Conservation (phyloP, 2,797 vertebrate species). For the Muraenolepis orangiensis region DNA sequence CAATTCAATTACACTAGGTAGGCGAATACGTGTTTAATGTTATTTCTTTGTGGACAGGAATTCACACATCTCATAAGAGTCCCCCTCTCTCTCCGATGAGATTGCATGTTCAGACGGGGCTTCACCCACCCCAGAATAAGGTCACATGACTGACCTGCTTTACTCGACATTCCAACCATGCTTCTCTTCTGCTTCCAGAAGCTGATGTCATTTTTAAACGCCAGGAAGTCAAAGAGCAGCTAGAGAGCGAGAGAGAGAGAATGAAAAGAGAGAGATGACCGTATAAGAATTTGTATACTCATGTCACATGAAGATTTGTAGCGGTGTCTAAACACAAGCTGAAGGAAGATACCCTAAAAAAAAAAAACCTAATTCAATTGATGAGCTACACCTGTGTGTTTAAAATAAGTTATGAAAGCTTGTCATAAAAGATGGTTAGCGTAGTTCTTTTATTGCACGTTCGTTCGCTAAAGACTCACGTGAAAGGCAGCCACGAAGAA, state of each 20-base stretch:
- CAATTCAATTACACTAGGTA: no score
- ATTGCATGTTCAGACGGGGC: background rate
- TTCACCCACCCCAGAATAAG: background rate
- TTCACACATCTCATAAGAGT: background rate
- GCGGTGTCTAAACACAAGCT: background rate
- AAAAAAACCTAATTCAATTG: background rate
- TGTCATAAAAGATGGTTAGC: background rate
- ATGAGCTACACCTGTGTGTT: background rate
- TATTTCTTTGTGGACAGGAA: background rate
- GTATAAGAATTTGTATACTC: background rate
- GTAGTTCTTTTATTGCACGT: background rate
- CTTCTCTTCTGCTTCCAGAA: conserved; percentile 98
- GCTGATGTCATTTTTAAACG: conserved; percentile 98
- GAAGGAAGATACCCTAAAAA: background rate
- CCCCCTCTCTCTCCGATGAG: background rate
- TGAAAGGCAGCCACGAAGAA: conserved; percentile 98
- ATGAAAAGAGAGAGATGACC: background rate
- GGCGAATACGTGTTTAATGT: no score
- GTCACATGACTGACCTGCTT: conserved; percentile 82
- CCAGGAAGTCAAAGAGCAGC: conserved; percentile 98
- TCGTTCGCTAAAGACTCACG: conserved; percentile 70
- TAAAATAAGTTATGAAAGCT: no score
- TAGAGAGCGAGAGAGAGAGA: conserved; percentile 47
- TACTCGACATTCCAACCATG: conserved; percentile 98
- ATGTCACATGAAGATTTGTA: background rate